Evolutionary conservation across 2,113 vertebrate species (phyloP), one percentile per base, ranked within the genome.

Genomic region (Helogale parvula): DNA sequence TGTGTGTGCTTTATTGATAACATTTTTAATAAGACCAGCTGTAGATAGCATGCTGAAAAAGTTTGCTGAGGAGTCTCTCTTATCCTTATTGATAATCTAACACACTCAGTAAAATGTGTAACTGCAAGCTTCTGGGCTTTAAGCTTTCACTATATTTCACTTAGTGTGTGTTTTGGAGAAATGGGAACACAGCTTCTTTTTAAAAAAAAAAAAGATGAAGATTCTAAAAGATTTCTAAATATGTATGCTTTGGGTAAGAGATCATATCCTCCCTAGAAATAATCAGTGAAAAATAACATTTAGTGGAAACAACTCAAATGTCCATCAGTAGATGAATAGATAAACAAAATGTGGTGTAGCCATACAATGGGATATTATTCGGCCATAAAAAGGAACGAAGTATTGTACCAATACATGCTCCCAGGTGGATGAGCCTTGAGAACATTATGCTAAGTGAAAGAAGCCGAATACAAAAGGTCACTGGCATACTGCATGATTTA

Each of bases 141-240:
- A 50, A 66, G n/a, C 15, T 94, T 80, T 76, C 41, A 65, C 57
- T 82, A 0, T 50, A 66, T 83, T 69, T 89, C 33, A 85, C 47
- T 90, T 82, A 83, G 27, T 50, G 17, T 50, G 21, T 77, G 21
- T 69, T 79, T 74, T 86, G 50, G 76, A 82, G 77, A 35, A 94
- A 84, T 35, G 17, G 90, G 52, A 93, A 65, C 38, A 23, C 29
- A 23, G 9, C 41, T 69, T 81, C 54, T 72, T 72, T 72, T 80
- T 60, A 19, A 17, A 47, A 29, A 19, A 17, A 47, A 29, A 87
- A 87, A 31, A 77, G 29, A 90, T 88, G 52, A 83, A 92, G 65
- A 88, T 84, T 76, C 38, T 68, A 27, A 66, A 80, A 93, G 57
- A 76, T 80, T 96, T 92, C 66, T 93, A 77, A 94, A 47, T 71